These are phyloP conservation scores for Anniella stebbinsi DNA, from an alignment of 2,797 vertebrate genomes.

Conservation along the genomic window DNA sequence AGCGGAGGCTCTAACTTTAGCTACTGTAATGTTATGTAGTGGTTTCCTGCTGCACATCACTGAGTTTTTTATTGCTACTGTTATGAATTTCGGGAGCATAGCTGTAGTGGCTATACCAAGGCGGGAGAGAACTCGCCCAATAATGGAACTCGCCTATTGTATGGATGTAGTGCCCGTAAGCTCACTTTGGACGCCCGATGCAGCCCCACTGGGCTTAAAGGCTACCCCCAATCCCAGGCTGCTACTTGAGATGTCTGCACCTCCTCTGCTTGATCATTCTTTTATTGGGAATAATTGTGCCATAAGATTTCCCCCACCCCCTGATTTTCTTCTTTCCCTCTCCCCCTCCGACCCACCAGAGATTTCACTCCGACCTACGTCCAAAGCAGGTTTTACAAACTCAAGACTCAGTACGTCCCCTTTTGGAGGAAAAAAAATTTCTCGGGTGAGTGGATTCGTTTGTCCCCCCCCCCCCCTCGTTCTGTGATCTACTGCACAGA, in stretches of 20 bases:
- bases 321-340: neutral
- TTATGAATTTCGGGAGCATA: no score
- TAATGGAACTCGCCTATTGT: no score
- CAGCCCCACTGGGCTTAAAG: no score
- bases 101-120: no score
- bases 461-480: fast-evolving
- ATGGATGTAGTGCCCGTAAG: no score
- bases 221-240: neutral
- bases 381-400: constrained; percentile 80
- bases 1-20: no score
- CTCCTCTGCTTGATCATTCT: neutral
- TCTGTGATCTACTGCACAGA: neutral
- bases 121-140: no score
- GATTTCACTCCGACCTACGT: constrained; percentile 77
- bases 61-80: no score
- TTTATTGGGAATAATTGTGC: neutral
- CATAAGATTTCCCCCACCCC: neutral
- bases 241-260: no score
- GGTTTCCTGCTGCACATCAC: no score
- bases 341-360: constrained; percentile 67
- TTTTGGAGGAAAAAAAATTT: constrained; percentile 81
- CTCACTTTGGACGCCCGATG: no score
- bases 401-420: constrained; percentile 85
- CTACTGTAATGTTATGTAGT: no score
- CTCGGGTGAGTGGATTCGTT: constrained; percentile 80